Evolutionary conservation across 92 coral and sea anemone species (phyloP).

Genomic region (Porites lobata): DNA sequence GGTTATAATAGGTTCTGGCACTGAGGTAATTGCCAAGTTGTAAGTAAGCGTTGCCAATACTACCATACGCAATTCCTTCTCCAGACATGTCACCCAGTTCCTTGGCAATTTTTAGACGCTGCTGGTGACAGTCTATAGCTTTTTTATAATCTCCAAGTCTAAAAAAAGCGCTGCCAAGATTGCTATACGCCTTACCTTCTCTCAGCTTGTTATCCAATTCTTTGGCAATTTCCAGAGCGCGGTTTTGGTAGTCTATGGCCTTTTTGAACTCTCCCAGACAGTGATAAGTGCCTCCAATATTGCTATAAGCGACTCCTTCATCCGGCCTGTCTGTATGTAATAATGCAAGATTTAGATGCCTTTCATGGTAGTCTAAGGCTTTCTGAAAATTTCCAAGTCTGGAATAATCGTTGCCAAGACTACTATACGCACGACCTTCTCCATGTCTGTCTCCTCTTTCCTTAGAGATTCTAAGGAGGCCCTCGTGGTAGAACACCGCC

Average conservation of each 20-base stretch:
- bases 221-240: neutral
- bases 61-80: neutral
- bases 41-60: constrained; percentile 12
- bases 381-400: neutral
- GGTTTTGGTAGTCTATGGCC: neutral
- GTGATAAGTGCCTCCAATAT: neutral
- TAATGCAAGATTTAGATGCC: neutral
- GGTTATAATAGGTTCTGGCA: neutral
- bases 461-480: neutral
- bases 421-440: neutral
- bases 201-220: neutral
- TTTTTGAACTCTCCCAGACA: neutral
- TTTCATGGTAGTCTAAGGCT: neutral
- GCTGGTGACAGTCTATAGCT: constrained; percentile 1
- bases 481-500: neutral
- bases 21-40: neutral
- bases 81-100: constrained; percentile 21
- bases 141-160: constrained; percentile 14
- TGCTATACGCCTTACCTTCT: neutral
- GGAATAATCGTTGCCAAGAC: neutral
- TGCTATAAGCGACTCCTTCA: neutral
- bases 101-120: neutral
- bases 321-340: neutral
- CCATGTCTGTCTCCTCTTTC: neutral
- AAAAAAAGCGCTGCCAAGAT: neutral